Conservation (phyloP, 2,888 invertebrate genomes). For the Margaritifera margaritifera region DNA sequence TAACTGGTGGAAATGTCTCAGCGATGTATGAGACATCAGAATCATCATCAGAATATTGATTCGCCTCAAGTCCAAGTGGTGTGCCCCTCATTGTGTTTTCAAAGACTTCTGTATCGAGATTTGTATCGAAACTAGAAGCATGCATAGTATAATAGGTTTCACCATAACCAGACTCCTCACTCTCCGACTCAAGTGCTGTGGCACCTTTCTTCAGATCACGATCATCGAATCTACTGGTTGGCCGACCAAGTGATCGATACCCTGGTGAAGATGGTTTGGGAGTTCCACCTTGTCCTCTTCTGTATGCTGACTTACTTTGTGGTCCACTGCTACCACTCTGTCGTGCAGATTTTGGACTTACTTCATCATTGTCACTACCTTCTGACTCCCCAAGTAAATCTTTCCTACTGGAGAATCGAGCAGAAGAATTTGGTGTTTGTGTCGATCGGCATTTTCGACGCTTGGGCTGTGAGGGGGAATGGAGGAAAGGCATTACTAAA, state of each 20-base stretch:
- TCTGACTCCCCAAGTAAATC: slow-evolving; percentile 46
- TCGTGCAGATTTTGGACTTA: slow-evolving; percentile 33
- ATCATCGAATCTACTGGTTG: slow-evolving; percentile 30
- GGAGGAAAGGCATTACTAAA: slow-evolving; percentile 20
- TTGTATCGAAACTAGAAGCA: slow-evolving; percentile 65
- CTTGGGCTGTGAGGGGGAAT: slow-evolving; percentile 44
- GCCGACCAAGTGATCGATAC: slow-evolving; percentile 32
- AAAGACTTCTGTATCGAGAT: slow-evolving; percentile 54
- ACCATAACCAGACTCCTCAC: slow-evolving; percentile 67
- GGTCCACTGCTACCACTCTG: slow-evolving; percentile 40
- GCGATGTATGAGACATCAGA: slow-evolving; percentile 58
- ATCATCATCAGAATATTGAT: slow-evolving; percentile 58
- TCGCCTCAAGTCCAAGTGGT: slow-evolving; percentile 47
- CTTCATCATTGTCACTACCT: slow-evolving; percentile 43
- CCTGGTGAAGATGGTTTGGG: slow-evolving; percentile 21
- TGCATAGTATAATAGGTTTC: slow-evolving; percentile 67
- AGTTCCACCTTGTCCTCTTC: slow-evolving; percentile 25
- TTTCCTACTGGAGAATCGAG: slow-evolving; percentile 42
- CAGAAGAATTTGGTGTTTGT: slow-evolving; percentile 55
- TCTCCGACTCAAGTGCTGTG: slow-evolving; percentile 59
- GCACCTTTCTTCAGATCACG: slow-evolving; percentile 46
- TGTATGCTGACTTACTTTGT: slow-evolving; percentile 38
- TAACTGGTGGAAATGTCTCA: slow-evolving; percentile 51
- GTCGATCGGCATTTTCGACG: slow-evolving; percentile 61
- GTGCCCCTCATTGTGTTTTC: slow-evolving; percentile 53